phyloP scores from a whole-genome alignment of 2,888 invertebrate species.

The Parasteatoda lunata region DNA sequence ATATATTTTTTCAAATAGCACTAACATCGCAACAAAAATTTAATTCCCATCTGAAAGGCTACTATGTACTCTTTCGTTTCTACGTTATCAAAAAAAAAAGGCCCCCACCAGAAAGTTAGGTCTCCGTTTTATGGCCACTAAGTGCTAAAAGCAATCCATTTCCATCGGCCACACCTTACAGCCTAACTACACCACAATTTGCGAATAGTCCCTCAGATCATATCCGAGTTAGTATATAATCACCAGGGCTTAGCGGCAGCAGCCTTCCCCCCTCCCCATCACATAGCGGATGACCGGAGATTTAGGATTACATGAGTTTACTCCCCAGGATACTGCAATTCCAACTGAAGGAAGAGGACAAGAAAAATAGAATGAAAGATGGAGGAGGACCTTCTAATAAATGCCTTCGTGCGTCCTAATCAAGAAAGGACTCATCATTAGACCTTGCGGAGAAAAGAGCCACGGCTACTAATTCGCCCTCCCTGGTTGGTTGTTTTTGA shows the following conservation, averaged over 20 bases:
- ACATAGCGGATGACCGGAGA: constrained; percentile 39
- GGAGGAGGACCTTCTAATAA: constrained; percentile 40
- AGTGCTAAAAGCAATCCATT: background rate
- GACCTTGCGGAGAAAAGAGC: background rate
- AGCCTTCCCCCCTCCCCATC: constrained; percentile 5
- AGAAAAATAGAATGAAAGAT: constrained; percentile 20
- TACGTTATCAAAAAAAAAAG: too few species aligned
- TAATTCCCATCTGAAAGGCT: too few species aligned
- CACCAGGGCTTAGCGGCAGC: constrained; percentile 38
- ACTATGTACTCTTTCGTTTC: too few species aligned
- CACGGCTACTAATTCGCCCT: background rate
- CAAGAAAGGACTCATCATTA: constrained; percentile 36
- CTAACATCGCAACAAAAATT: too few species aligned
- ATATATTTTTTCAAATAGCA: too few species aligned
- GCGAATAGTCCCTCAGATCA: constrained; percentile 18
- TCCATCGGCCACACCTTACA: background rate
- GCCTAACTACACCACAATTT: background rate
- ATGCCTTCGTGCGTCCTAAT: constrained; percentile 44
- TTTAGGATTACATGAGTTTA: constrained; percentile 46
- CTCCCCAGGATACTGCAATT: constrained; percentile 19
- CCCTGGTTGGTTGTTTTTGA: background rate
- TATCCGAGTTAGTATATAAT: constrained; percentile 44
- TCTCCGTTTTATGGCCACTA: too few species aligned
- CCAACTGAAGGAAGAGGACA: constrained; percentile 1
- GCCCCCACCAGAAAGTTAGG: too few species aligned